A percentile compares a stretch with the other conserved stretches of the same genome.
These are phyloP conservation scores for Pyrgus malvae DNA, from an alignment of 2,888 invertebrate genomes.

Conservation along the genomic window DNA sequence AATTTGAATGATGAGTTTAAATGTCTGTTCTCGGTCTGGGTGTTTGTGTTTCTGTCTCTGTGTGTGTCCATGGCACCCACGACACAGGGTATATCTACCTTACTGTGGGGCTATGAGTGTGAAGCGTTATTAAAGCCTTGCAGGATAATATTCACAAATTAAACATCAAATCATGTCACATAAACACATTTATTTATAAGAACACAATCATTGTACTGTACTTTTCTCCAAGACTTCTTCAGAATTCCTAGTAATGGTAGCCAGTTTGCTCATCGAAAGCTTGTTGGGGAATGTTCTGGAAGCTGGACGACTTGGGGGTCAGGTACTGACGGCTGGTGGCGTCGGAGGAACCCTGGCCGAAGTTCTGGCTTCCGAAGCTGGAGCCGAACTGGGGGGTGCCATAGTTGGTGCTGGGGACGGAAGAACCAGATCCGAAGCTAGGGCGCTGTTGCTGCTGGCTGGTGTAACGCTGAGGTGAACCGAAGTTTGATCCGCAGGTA, in stretches of 20 bases:
- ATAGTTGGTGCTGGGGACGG: constrained; percentile 43
- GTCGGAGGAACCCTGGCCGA: constrained; percentile 36
- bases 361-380: constrained; percentile 27
- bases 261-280: constrained; percentile 68
- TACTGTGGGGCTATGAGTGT: no score
- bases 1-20: no score
- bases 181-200: constrained; percentile 6
- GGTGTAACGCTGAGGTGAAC: constrained; percentile 28
- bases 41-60: no score
- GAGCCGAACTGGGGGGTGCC: constrained; percentile 37
- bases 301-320: constrained; percentile 51
- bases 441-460: constrained; percentile 38
- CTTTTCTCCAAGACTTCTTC: neutral
- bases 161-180: no score
- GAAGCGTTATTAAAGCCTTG: no score
- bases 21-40: no score
- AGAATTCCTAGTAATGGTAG: constrained; percentile 60
- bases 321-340: constrained; percentile 62
- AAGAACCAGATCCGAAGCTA: constrained; percentile 22
- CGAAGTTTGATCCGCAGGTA: constrained; percentile 26
- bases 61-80: no score
- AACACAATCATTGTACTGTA: constrained; percentile 6
- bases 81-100: no score
- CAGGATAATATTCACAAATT: no score
- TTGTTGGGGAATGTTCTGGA: constrained; percentile 61